Base-by-base conservation (phyloP, 1,140 invertebrate genomes). In the Campoletis sonorensis region DNA sequence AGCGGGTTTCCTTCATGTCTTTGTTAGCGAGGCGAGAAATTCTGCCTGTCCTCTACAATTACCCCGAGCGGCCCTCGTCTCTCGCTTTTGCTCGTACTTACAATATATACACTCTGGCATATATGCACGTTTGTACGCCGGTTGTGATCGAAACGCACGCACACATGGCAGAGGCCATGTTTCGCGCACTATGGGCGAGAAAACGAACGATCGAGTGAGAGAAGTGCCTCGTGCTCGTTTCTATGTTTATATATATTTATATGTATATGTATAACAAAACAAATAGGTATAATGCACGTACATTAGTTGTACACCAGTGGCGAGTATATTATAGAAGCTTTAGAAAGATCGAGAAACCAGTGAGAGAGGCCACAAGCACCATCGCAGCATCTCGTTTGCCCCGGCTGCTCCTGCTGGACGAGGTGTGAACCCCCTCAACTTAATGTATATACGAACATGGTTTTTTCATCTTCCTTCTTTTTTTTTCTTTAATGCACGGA, bases 1-100 rank as follows among this genome's bases (percentile, higher is more conserved):
- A 88, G 86, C 87, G 86, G 88, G 86, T 90, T 89, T 85, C 88
- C 64, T 89, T 87, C 86, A 82, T 85, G 88, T 89, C 89, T 91
- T 91, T 91, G 89, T 91, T 91, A 88, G 86, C 85, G 85, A 90
- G 89, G 90, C 89, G 90, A 90, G 90, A 91, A 90, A 90, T 89
- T 90, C 89, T 88, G 88, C 86, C 89, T 86, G 87, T 90, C 88
- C 87, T 89, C 83, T 87, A 90, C 88, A 90, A 91, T 91, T 89
- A 90, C 86, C 83, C 80, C 72, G 80, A 81, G 70, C 79, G 68
- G 40, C 70, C 40, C 78, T 76, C 77, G 49, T 45, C 79, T 77
- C 27, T 83, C 45, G 61, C 45, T 75, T 58, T 64, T 67, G 64
- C 79, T 76, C 51, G 37, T 72, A 58, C 40, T 49, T 23, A 73